Conservation (phyloP, 2,113 vertebrate species). For the Tachysurus fulvidraco region DNA sequence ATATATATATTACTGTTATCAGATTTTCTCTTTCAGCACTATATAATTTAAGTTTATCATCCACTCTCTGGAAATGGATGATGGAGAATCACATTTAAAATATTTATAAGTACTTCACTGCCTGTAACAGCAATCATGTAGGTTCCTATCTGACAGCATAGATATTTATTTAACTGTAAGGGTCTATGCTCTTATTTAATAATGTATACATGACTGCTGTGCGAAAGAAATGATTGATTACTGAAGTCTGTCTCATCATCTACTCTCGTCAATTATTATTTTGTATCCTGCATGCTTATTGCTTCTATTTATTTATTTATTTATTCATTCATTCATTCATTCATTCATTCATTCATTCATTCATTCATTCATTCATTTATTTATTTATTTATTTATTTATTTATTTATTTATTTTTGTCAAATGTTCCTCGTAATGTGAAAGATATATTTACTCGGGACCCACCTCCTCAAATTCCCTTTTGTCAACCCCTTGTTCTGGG, state of each 20-base stretch:
- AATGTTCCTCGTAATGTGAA: not conserved
- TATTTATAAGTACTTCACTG: slow-evolving; percentile 26
- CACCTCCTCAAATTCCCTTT: not conserved
- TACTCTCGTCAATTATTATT: not conserved
- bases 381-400: no score
- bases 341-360: not conserved
- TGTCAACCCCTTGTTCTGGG: slow-evolving; percentile 3
- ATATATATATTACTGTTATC: not conserved
- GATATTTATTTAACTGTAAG: slow-evolving; percentile 39
- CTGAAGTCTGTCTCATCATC: slow-evolving; percentile 18
- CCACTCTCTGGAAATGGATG: not conserved
- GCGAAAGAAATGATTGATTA: slow-evolving; percentile 45
- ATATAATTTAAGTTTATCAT: not conserved
- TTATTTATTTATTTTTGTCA: not conserved
- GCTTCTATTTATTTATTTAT: not conserved
- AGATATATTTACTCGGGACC: slow-evolving; percentile 13
- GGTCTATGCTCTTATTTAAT: slow-evolving; percentile 46
- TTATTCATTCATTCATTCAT: no score
- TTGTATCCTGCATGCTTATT: not conserved
- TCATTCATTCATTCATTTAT: not conserved
- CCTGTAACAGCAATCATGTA: slow-evolving; percentile 32
- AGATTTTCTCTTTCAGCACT: not conserved
- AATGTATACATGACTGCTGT: slow-evolving; percentile 49
- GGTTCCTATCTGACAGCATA: slow-evolving; percentile 41
- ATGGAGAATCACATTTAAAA: slow-evolving; percentile 21